phyloP scores from a whole-genome alignment of 2,113 vertebrate species.

The Eptatretus burgeri region DNA sequence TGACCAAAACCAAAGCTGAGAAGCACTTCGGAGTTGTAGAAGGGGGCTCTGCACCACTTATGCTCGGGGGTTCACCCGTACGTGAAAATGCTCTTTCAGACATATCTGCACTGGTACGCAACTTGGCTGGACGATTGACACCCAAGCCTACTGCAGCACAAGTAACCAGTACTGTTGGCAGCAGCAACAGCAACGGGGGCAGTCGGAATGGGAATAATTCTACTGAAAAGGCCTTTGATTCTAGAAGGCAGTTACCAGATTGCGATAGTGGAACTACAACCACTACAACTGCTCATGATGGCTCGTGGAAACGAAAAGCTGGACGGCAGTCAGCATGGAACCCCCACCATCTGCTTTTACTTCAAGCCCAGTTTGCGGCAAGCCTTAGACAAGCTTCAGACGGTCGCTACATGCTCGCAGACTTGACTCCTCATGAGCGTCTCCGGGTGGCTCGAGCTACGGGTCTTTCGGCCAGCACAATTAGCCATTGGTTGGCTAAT shows the following conservation, averaged over 20 bases:
- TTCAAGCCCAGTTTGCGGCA: constrained; percentile 92
- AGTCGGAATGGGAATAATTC: neutral
- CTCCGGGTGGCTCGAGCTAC: constrained; percentile 98
- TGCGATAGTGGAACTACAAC: neutral
- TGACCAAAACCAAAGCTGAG: constrained; percentile 64
- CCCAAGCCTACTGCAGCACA: constrained; percentile 90
- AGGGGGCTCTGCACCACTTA: neutral
- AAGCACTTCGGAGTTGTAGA: neutral
- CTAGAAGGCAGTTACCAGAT: neutral
- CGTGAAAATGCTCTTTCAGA: constrained; percentile 94
- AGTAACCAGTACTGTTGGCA: constrained; percentile 75
- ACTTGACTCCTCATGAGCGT: constrained; percentile 91
- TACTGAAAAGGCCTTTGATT: neutral
- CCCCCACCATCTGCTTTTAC: constrained; percentile 82
- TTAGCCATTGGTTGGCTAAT: constrained; percentile 97
- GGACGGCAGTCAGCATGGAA: constrained; percentile 99
- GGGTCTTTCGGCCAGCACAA: constrained; percentile 93
- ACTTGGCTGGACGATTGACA: constrained; percentile 79
- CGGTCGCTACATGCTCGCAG: constrained; percentile 86
- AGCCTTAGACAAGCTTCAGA: constrained; percentile 76
- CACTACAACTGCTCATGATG: constrained; percentile 73
- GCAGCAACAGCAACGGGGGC: constrained; percentile 31
- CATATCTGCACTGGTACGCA: constrained; percentile 96
- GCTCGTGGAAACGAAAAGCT: constrained; percentile 62
- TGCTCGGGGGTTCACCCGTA: constrained; percentile 44